A percentile compares a stretch with the other conserved stretches of the same genome.
Conservation (phyloP, 2,797 vertebrate species). For the Pampus argenteus region DNA sequence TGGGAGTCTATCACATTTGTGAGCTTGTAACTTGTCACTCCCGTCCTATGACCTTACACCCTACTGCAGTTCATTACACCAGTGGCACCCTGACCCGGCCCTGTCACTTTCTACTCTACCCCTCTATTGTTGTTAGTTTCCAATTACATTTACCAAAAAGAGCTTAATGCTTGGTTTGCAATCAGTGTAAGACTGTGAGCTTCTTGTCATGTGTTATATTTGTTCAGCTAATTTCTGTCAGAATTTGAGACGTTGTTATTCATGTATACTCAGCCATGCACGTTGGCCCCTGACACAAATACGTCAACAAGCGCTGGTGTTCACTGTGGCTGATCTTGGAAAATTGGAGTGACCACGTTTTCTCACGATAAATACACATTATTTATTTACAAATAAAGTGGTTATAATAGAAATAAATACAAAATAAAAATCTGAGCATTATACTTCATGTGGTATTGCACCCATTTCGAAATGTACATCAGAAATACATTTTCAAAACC, state of each 20-base stretch:
- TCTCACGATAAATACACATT: slow-evolving; percentile 99
- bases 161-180: slow-evolving; percentile 66
- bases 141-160: slow-evolving; percentile 68
- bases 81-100: slow-evolving; percentile 53
- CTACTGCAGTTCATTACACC: slow-evolving; percentile 65
- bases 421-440: slow-evolving; percentile 99
- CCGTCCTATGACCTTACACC: slow-evolving; percentile 65
- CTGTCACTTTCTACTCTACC: slow-evolving; percentile 55
- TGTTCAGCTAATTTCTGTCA: slow-evolving; percentile 63
- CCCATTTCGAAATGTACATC: slow-evolving; percentile 99
- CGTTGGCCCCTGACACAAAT: slow-evolving; percentile 17
- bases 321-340: slow-evolving; percentile 80
- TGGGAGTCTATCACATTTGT: slow-evolving; percentile 72
- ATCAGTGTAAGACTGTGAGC: slow-evolving; percentile 55
- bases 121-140: slow-evolving; percentile 70
- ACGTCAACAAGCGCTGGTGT: slow-evolving; percentile 81
- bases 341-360: slow-evolving; percentile 90
- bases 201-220: slow-evolving; percentile 46
- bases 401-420: slow-evolving; percentile 99
- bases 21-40: slow-evolving; percentile 70
- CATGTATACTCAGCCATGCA: slow-evolving; percentile 17
- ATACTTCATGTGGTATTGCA: slow-evolving; percentile 99
- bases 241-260: slow-evolving; percentile 45
- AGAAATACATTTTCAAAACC: slow-evolving; percentile 98
- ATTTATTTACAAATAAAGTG: slow-evolving; percentile 99